These are phyloP conservation scores for Drosophila anomalipes DNA, from an alignment of 2,888 invertebrate species.

Conservation along the genomic window DNA sequence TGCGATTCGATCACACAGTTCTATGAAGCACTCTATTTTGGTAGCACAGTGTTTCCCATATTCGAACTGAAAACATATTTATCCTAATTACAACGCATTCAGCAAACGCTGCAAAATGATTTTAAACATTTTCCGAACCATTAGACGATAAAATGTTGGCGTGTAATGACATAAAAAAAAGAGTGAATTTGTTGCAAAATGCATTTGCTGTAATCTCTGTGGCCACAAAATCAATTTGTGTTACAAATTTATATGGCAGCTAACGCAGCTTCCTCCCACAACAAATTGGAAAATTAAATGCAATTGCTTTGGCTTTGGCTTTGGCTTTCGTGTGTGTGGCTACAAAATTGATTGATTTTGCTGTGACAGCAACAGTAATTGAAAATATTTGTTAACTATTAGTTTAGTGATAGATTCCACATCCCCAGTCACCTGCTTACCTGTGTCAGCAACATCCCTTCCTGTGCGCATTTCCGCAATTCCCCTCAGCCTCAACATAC, in stretches of 20 bases:
- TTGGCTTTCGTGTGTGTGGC: constrained; percentile 60
- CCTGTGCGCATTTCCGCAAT: constrained; percentile 69
- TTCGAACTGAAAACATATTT: constrained; percentile 24
- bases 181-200: constrained; percentile 46
- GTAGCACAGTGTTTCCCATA: constrained; percentile 30
- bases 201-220: constrained; percentile 76
- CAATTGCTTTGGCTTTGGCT: constrained; percentile 65
- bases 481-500: constrained; percentile 24
- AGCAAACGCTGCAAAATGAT: constrained; percentile 64
- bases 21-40: constrained; percentile 2
- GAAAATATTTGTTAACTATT: constrained; percentile 79
- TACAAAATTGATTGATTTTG: constrained; percentile 75
- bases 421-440: constrained; percentile 30
- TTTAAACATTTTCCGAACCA: constrained; percentile 65
- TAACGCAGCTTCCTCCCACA: constrained; percentile 26
- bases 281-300: constrained; percentile 68
- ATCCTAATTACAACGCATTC: constrained; percentile 66
- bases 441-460: constrained; percentile 58
- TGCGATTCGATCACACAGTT: constrained; percentile 49
- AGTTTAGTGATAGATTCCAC: constrained; percentile 50
- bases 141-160: constrained; percentile 57
- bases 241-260: constrained; percentile 52
- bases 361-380: constrained; percentile 79
- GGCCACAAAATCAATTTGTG: constrained; percentile 78
- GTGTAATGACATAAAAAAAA: constrained; percentile 28